Conservation (phyloP, 2,797 vertebrate genomes). For the Urophycis tenuis region DNA sequence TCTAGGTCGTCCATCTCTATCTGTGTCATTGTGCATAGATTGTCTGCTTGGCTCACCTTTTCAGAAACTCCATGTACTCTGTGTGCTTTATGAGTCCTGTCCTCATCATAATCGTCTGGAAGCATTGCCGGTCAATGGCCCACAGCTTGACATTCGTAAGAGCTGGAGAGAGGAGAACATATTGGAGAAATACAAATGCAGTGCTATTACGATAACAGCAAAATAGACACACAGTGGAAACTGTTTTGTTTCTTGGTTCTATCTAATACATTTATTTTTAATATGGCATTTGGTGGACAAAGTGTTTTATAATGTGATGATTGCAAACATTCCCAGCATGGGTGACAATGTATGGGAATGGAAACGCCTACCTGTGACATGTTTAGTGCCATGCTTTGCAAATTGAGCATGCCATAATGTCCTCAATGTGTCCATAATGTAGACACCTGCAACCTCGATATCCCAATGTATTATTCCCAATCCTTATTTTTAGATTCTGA, state of each 20-base stretch:
- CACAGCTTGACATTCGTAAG: conserved; percentile 73
- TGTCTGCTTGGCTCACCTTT: conserved; percentile 58
- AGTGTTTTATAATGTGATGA: background rate
- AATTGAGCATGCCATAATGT: background rate
- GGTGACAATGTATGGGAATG: background rate
- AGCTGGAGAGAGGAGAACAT: conserved; percentile 48
- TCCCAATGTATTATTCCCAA: background rate
- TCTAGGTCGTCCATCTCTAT: background rate
- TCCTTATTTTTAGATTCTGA: too few species aligned
- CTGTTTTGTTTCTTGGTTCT: background rate
- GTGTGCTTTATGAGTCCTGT: conserved; percentile 74
- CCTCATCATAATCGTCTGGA: conserved; percentile 79
- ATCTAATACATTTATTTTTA: background rate
- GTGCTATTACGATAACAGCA: background rate
- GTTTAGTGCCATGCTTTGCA: background rate
- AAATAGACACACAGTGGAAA: background rate
- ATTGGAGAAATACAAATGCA: background rate
- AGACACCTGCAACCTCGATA: background rate
- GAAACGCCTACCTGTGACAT: background rate
- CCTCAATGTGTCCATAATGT: background rate
- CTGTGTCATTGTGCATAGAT: conserved; percentile 13
- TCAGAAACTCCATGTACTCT: conserved; percentile 74
- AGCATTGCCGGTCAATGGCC: conserved; percentile 76
- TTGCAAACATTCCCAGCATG: background rate
- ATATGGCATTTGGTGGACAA: background rate